Evolutionary conservation across 2,888 invertebrate genomes (phyloP), one percentile per base, ranked within the genome.

Genomic region (Villa cingulata): DNA sequence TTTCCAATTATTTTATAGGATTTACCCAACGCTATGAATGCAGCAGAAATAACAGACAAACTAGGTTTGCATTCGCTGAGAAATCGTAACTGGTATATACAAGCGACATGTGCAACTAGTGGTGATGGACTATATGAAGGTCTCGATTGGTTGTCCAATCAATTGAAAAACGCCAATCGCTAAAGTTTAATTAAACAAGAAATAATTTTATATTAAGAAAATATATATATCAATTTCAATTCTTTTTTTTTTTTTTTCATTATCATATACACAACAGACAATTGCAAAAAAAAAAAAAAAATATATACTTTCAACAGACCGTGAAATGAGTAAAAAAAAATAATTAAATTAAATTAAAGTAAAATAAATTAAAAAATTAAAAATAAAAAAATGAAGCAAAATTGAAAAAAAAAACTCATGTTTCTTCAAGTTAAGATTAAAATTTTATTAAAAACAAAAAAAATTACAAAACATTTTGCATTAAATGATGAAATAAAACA

Each of bases 1-100:
- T 44, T 48, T 29, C 54, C 49, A n/a, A n/a, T n/a, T n/a, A n/a
- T 45, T 58, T 70, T 71, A 37, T 67, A 94, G 90, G 98, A 98
- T 81, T 80, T 98, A 77, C 97, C 97, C 65, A 98, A 98, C 74
- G 97, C 97, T 62, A 98, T 98, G 97, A 97, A 95, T 72, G 96
- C 97, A 57, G 96, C 97, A 54, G 98, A 98, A 78, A 95, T 98
- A 62, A 98, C 97, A 62, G 97, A 98, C 75, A 98, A 97, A 80
- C 78, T 98, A 70, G 95, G 95, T 56, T 81, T 98, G 71, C 97
- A 97, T 73, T 91, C 92, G 67, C 77, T 97, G 72, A 84, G 96
- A 72, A 95, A 96, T 77, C 88, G 96, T 72, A 90, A 92, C 74
- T 92, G 92, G 92, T 92, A 91, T 76, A 92, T 92, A 69, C 92